Base-by-base conservation (phyloP, 2,888 invertebrate genomes). In the Pollenia labialis region DNA sequence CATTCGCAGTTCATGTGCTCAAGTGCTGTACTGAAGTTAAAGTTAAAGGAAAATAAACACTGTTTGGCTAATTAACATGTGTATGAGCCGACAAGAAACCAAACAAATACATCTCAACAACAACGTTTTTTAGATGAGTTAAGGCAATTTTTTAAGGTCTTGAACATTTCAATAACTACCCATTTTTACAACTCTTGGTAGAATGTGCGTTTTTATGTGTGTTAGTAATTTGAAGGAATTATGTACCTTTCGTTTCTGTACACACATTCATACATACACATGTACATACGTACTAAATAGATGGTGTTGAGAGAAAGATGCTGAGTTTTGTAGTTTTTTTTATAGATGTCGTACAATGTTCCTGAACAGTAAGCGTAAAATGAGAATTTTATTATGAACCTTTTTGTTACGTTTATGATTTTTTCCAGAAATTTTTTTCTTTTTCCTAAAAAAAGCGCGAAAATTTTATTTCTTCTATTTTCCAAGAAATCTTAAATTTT, bases 11-110 rank as follows among this genome's bases (percentile, higher is more conserved):
- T 23, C 54, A 54, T 71, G 4, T 62, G 16, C 64, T 75, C 58
- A 74, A 80, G 76, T 76, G 74, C 77, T 81, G 68, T 48, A 82
- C 82, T 71, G 82, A 69, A 75, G 68, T 50, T 32, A 4, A 72
- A 23, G 58, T 23, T 23, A 16, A 48, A 40, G 23, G 14, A 77
- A 66, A 68, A 71, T 69, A 69, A 85, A 62, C 69, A 58, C 42
- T 71, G 18, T 52, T 84, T 77, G 72, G 72, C 84, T 87, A 84
- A 87, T 87, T 84, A 87, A 81, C 81, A 87, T 84, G 80, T 77
- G 62, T 66, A 58, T 4, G 52, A 71, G 69, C 75, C 79, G 69
- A 75, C 76, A 81, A 81, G 48, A 62, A 46, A 74, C 2, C 48
- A 68, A 48, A 18, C 58, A 44, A 9, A 42, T 40, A 82, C 40